These are phyloP conservation scores for Passer domesticus DNA, from an alignment of 2,113 vertebrate species.

Conservation along the genomic window DNA sequence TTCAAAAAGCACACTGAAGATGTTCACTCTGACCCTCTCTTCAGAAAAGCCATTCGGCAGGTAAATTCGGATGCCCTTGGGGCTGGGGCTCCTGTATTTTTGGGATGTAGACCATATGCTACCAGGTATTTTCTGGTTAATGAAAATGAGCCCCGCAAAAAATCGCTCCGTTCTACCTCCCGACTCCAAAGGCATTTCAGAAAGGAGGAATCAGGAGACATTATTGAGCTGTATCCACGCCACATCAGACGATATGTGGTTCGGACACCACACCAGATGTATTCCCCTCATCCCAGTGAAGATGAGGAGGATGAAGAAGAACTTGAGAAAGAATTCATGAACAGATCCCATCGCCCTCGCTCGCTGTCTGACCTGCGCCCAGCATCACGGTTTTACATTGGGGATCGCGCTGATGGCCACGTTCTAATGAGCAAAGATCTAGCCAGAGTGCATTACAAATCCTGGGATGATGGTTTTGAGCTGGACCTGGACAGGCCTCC, in stretches of 20 bases:
- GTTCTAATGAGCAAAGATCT: constrained; percentile 51
- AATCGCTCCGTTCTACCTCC: constrained; percentile 71
- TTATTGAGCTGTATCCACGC: constrained; percentile 81
- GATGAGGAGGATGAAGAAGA: constrained; percentile 79
- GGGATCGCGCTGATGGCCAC: constrained; percentile 70
- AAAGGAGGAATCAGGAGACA: constrained; percentile 73
- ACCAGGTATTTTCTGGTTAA: constrained; percentile 85
- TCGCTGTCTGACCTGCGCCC: constrained; percentile 82
- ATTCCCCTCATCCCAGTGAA: constrained; percentile 80
- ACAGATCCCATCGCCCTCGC: constrained; percentile 65
- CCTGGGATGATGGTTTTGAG: constrained; percentile 67
- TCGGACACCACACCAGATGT: constrained; percentile 47
- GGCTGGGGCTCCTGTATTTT: constrained; percentile 57
- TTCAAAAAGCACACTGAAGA: constrained; percentile 64
- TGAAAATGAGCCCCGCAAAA: constrained; percentile 79
- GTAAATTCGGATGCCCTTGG: constrained; percentile 57
- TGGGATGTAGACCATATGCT: constrained; percentile 66
- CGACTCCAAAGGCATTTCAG: constrained; percentile 80
- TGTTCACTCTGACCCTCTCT: constrained; percentile 82
- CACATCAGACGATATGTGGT: constrained; percentile 73
- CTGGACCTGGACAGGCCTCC: constrained; percentile 50
- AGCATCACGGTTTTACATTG: constrained; percentile 79
- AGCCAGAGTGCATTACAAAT: constrained; percentile 50
- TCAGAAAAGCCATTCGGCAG: constrained; percentile 76
- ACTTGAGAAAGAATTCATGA: constrained; percentile 45